Base-by-base conservation (phyloP, 2,797 vertebrate species). In the Paratrypauchen microcephalus region DNA sequence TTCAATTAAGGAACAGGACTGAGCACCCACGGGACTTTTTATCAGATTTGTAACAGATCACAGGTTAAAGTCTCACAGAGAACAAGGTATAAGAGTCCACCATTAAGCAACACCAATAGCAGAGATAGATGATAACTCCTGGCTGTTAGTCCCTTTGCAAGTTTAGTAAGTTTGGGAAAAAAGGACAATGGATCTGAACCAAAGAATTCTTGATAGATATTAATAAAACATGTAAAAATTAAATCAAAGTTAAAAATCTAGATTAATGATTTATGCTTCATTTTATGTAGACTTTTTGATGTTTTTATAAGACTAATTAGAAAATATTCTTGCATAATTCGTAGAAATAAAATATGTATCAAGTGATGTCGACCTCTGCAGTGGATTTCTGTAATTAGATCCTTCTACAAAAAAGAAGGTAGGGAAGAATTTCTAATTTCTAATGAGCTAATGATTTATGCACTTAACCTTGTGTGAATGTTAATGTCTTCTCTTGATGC, bases 1-100 rank as follows among this genome's bases (percentile, higher is more conserved):
- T 76, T 82, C 86, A 87, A 88, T 90, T 89, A 84, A 83, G 77
- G 88, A 84, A 84, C 75, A 12, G 74, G 66, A 81, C 71, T 66
- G 80, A 83, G 83, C 85, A 83, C 88, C 81, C 83, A 57, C 56
- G 86, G 82, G 88, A 87, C 80, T 15, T 15, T 15, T 45, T 45
- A 13, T 45, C 13, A 61, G 71, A 74, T 74, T 81, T 81, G 85
- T 83, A 84, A 89, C 72, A 79, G 80, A 84, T 87, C 74, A 69
- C 45, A 76, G 68, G 71, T 88, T 80, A 84, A 89, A 81, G 86
- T 71, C 79, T 19, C 28, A 64, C 21, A 60, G 72, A 71, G 83
- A 70, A 64, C 72, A 16, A 68, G 70, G 78, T 86, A 80, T 64
- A 28, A 77, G 69, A 59, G 68, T 52, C 55, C 12, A 57, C 11